Base-by-base conservation (phyloP, 2,113 vertebrate species). In the Peromyscus leucopus region DNA sequence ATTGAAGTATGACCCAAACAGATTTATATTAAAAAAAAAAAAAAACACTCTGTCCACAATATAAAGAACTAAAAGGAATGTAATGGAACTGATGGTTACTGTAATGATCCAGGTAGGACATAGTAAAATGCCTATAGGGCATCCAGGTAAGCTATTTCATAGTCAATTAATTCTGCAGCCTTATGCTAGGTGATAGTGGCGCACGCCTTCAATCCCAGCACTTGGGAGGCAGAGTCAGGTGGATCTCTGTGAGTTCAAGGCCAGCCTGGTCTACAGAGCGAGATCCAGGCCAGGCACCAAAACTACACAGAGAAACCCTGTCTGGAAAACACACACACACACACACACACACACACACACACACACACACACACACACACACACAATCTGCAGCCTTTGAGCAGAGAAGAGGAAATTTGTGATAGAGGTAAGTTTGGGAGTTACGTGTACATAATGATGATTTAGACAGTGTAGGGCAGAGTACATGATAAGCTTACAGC, bases 381-480 rank as follows among this genome's bases (percentile, higher is more conserved):
- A 51, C 42, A 51, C 10, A 51, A 51, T 51, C 51, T 51, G 51
- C 36, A 79, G 69, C 5, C 71, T 46, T 55, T 55, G 74, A 74
- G 26, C 21, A 89, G 48, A 89, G 67, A 86, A 28, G 89, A 5
- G 84, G 8, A 63, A 85, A 63, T 80, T 36, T 69, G 21, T 42
- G 33, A n/a, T 78, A 11, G 72, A 87, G 24, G 13, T 89, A 71
- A 93, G 16, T 86, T 91, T 93, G 9, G n/a, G 61, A 42, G 36
- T 65, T 71, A 89, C 17, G 11, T 90, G 10, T 39, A 21, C 22
- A 78, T 55, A 42, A 48, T 82, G 57, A 83, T 92, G 59, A 13
- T 65, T 96, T 92, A 86, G 79, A 85, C 11, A 69, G 15, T 48
- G 67, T 31, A 86, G 42, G 10, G 76, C 59, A 95, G 74, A 96